phyloP scores from a whole-genome alignment of 2,888 invertebrate genomes.

The Ophion obscuratus region DNA sequence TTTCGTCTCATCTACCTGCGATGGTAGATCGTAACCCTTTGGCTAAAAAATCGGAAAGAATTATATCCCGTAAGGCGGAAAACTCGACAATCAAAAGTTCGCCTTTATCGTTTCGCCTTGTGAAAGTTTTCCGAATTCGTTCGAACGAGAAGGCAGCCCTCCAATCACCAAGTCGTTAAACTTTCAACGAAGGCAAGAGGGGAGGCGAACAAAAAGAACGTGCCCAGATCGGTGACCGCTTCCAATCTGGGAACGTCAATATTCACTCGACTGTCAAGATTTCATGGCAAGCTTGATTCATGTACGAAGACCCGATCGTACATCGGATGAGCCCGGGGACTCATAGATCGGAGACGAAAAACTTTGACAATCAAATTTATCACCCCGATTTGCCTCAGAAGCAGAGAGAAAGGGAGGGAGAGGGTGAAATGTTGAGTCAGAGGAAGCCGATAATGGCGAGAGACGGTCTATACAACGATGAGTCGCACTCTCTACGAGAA shows the following conservation, averaged over 20 bases:
- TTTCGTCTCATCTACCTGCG: neutral
- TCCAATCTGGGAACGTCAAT: neutral
- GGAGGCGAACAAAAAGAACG: neutral
- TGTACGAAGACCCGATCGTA: conserved; percentile 27
- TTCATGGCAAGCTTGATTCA: conserved; percentile 44
- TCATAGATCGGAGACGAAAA: conserved; percentile 17
- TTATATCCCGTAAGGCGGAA: neutral
- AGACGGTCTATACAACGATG: conserved; percentile 37
- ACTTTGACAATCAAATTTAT: conserved; percentile 51
- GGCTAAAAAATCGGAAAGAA: neutral
- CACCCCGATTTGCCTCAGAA: conserved; percentile 18
- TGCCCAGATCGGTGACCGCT: neutral
- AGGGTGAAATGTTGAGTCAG: conserved; percentile 26
- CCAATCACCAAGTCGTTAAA: neutral
- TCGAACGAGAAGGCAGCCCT: neutral
- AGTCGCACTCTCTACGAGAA: conserved; percentile 34
- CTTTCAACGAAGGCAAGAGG: neutral
- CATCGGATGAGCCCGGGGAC: conserved; percentile 20
- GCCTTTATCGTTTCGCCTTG: neutral
- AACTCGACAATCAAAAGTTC: neutral
- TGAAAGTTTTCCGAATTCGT: neutral
- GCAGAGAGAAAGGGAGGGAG: conserved; percentile 8
- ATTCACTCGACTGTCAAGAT: neutral
- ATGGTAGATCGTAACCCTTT: neutral
- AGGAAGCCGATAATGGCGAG: conserved; percentile 40